Evolutionary conservation across 2,113 vertebrate species (phyloP).

Genomic region (Strigops habroptila): DNA sequence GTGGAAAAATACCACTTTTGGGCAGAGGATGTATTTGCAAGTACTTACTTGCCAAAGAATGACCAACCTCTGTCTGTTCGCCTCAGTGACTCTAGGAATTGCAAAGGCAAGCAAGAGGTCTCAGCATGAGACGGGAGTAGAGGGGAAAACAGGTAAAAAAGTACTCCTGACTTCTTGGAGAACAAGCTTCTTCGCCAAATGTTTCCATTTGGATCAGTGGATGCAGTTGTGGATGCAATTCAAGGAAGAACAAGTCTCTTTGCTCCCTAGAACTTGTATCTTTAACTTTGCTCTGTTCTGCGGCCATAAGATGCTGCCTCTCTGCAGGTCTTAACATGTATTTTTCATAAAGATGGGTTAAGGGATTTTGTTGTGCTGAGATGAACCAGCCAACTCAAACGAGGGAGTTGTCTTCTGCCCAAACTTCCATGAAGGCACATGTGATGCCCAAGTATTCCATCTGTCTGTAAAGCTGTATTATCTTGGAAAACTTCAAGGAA

Average conservation of each 20-base stretch:
- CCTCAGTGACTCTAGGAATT: not conserved
- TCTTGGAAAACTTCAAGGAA: not conserved
- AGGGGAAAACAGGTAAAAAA: not conserved
- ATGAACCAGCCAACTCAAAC: not conserved
- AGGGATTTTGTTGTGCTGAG: not conserved
- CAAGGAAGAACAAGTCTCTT: not conserved
- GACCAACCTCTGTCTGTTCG: not conserved
- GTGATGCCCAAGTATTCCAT: not conserved
- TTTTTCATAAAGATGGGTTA: not conserved
- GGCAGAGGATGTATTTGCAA: not conserved
- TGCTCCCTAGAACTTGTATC: fast-evolving
- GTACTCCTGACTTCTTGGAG: not conserved
- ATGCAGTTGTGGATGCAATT: not conserved
- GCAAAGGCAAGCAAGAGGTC: not conserved
- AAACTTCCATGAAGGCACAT: fast-evolving
- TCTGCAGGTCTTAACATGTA: fast-evolving
- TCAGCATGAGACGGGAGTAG: not conserved
- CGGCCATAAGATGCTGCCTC: not conserved
- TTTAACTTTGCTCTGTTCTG: not conserved
- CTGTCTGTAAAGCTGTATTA: not conserved
- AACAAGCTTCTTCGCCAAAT: not conserved
- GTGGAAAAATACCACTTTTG: not conserved
- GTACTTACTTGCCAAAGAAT: not conserved
- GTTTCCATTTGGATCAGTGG: not conserved
- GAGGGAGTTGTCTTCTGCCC: not conserved